Evolutionary conservation across 2,797 vertebrate genomes (phyloP), one percentile per base, ranked within the genome.

Genomic region (Pangasius macronema): DNA sequence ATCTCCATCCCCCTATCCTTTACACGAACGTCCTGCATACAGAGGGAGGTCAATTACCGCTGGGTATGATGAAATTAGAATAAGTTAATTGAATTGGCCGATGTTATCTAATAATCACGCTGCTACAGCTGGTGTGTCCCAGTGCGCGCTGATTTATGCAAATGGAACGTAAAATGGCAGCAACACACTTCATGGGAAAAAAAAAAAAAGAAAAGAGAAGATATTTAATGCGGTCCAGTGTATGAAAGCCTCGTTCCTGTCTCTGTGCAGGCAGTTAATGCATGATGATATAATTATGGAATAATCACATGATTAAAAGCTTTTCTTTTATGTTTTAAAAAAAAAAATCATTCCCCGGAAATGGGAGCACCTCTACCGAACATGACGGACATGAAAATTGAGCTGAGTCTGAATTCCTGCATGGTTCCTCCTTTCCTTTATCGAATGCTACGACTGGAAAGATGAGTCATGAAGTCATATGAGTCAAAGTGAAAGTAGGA

Each of bases 41-140:
- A 80, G 53, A 89, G 65, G 87, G 76, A 85, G 72, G 83, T 80
- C 86, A 89, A 91, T 91, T 90, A 90, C 49, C 46, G 75, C 86
- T 77, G 83, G 63, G 30, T 49, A n/a, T 90, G 85, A 91, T 86
- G 89, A 75, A 89, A 92, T 92, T 91, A 90, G 80, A 91, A 89
- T 82, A 88, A 55, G 68, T 63, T 91, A 91, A 91, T 90, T 89
- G 85, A 92, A 89, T 91, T 86, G 65, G 86, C 87, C 55, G 86
- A 88, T 88, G 88, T 92, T 87, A 89, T 91, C 89, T 90, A 90
- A 91, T 91, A 91, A 91, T 91, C 88, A 88, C 86, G 87, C 87
- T 65, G 87, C 57, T 82, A 87, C 92, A 92, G 91, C 89, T 90
- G 90, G 83, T 89, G 83, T 61, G 81, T 85, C 90, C 86, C 75